Conservation (phyloP, 2,797 vertebrate species). For the Pseudochaenichthys georgianus region DNA sequence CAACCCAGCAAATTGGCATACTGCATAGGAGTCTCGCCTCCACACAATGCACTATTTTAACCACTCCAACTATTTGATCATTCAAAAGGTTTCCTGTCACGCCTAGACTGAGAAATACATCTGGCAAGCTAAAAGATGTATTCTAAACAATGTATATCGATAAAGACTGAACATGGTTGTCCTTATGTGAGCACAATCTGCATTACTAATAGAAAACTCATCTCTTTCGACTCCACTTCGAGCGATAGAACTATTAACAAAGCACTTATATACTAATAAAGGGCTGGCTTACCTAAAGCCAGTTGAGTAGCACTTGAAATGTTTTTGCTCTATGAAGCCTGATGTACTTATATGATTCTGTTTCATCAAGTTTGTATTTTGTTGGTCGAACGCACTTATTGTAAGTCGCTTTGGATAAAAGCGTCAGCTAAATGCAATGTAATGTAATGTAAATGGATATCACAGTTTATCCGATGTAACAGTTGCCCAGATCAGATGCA, state of each 20-base stretch:
- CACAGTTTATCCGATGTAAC: conserved; percentile 25
- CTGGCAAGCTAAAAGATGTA: not conserved
- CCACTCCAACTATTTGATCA: conserved; percentile 21
- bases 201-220: conserved; percentile 7
- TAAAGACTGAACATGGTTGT: conserved; percentile 2
- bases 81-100: conserved; percentile 21
- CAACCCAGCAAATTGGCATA: conserved; percentile 49
- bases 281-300: no score
- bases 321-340: no score
- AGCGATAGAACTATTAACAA: no score
- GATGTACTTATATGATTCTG: no score
- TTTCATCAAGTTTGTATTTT: no score
- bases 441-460: conserved; percentile 3
- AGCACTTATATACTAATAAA: no score
- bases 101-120: not conserved
- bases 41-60: conserved; percentile 44
- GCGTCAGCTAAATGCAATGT: no score
- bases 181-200: conserved; percentile 18
- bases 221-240: no score
- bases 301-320: no score
- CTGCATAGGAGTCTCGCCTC: conserved; percentile 30
- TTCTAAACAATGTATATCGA: not conserved
- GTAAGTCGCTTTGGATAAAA: no score
- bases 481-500: conserved; percentile 32
- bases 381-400: no score